Evolutionary conservation across 1,140 invertebrate species (phyloP).

Genomic region (Microplitis mediator): DNA sequence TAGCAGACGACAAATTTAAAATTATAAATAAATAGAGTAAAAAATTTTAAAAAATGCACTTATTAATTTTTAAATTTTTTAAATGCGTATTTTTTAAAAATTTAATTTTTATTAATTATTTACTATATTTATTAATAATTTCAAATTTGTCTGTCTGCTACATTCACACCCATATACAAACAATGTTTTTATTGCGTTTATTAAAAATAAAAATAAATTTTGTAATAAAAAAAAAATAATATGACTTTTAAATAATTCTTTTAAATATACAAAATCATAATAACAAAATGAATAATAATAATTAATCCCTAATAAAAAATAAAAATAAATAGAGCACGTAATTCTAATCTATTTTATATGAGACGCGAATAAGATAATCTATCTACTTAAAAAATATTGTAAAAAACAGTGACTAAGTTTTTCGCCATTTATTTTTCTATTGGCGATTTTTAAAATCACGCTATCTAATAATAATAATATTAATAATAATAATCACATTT

Average conservation of each 20-base stretch:
- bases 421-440: slow-evolving; percentile 42
- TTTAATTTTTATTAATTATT: too few species aligned
- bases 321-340: slow-evolving; percentile 61
- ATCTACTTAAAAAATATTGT: slow-evolving; percentile 56
- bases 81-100: too few species aligned
- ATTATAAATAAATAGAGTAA: too few species aligned
- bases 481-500: not conserved
- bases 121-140: too few species aligned
- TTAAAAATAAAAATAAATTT: too few species aligned
- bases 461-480: slow-evolving; percentile 42
- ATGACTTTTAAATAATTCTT: too few species aligned
- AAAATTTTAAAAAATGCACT: too few species aligned
- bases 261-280: not conserved
- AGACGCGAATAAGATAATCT: slow-evolving; percentile 49
- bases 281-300: slow-evolving; percentile 10
- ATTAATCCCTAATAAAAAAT: not conserved
- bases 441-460: slow-evolving; percentile 48
- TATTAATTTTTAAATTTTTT: too few species aligned
- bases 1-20: too few species aligned
- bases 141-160: too few species aligned
- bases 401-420: slow-evolving; percentile 62
- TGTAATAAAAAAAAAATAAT: slow-evolving; percentile 1
- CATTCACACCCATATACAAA: too few species aligned
- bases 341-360: slow-evolving; percentile 49
- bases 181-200: too few species aligned